Evolutionary conservation across 2,888 invertebrate genomes (phyloP).

Genomic region (Caenorhabditis becei): DNA sequence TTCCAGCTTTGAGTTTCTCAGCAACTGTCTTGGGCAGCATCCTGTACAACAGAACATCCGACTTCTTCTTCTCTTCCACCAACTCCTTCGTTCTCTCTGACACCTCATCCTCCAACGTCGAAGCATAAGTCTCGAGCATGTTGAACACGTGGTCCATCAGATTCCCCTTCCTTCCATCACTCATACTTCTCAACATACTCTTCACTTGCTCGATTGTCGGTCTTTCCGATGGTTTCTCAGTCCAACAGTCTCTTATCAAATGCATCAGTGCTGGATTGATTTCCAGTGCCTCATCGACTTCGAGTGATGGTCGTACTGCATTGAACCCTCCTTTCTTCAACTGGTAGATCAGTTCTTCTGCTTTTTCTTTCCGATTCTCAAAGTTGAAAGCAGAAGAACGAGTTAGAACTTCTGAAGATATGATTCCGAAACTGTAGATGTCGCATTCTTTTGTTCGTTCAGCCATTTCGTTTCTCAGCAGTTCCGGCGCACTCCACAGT

Average conservation of each 20-base stretch:
- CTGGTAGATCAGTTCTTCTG: conserved; percentile 67
- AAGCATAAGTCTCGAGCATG: conserved; percentile 74
- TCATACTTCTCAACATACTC: conserved; percentile 48
- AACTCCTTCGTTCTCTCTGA: conserved; percentile 68
- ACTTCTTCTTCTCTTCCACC: conserved; percentile 78
- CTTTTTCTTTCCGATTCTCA: conserved; percentile 57
- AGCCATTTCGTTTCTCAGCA: conserved; percentile 53
- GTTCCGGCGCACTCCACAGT: conserved; percentile 74
- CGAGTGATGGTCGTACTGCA: conserved; percentile 63
- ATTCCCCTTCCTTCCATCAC: conserved; percentile 65
- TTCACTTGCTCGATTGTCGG: conserved; percentile 68
- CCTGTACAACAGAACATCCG: conserved; percentile 75
- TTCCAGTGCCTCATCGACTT: conserved; percentile 38
- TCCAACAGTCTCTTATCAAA: conserved; percentile 75
- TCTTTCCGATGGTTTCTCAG: conserved; percentile 70
- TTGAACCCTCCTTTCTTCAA: conserved; percentile 66
- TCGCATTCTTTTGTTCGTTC: conserved; percentile 54
- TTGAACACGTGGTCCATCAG: conserved; percentile 78
- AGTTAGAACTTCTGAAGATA: conserved; percentile 65
- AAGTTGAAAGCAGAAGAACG: conserved; percentile 56
- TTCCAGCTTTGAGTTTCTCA: conserved; percentile 74
- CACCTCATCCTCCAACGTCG: conserved; percentile 73
- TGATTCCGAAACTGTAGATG: conserved; percentile 72
- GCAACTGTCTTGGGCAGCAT: conserved; percentile 75
- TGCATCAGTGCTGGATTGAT: conserved; percentile 58